Conservation (phyloP, 2,888 invertebrate genomes). For the Alviniconcha strummeri region DNA sequence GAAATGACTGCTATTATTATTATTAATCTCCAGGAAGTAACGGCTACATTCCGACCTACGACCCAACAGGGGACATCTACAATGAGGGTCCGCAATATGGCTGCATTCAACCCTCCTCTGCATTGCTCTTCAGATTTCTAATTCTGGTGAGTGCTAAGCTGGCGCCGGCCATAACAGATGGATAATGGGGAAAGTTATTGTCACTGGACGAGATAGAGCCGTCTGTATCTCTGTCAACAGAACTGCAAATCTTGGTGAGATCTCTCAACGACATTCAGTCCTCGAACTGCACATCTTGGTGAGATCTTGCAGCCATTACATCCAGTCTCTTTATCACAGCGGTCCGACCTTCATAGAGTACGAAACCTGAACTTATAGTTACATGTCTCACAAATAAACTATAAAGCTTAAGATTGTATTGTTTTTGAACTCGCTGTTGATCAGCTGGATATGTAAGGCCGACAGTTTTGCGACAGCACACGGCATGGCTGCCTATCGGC, state of each 20-base stretch:
- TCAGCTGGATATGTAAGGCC: too few relatives aligned
- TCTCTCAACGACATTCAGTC: background rate
- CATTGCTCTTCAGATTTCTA: conserved; percentile 71
- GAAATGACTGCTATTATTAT: too few relatives aligned
- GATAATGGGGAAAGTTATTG: background rate
- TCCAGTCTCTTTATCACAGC: too few relatives aligned
- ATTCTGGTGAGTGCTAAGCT: conserved; percentile 67
- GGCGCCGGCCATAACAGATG: background rate
- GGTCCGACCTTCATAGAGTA: too few relatives aligned
- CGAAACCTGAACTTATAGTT: too few relatives aligned
- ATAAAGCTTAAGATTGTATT: too few relatives aligned
- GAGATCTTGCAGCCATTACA: too few relatives aligned
- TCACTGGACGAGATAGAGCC: background rate
- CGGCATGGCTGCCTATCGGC: too few relatives aligned
- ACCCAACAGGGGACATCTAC: conserved; percentile 72
- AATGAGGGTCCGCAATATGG: conserved; percentile 73
- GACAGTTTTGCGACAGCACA: too few relatives aligned
- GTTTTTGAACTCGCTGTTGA: too few relatives aligned
- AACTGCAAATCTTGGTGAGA: too few relatives aligned
- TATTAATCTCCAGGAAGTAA: conserved; percentile 56
- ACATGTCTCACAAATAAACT: too few relatives aligned
- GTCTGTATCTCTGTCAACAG: background rate
- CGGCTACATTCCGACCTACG: conserved; percentile 73
- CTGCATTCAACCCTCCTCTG: conserved; percentile 70
- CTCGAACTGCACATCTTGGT: background rate